Evolutionary conservation across 1,140 invertebrate genomes (phyloP).

Genomic region (Sycobia sp.): DNA sequence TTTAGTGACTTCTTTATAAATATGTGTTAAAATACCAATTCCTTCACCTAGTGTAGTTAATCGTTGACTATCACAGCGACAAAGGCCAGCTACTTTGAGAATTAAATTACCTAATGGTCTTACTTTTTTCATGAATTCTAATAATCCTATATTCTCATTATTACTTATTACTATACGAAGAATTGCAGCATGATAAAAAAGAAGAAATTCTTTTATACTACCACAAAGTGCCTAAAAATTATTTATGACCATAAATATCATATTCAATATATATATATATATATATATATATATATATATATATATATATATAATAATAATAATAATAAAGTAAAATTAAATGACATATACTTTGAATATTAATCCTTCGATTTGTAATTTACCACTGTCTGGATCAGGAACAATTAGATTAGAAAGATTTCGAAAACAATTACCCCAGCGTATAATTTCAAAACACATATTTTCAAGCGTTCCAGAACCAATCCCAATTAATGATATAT

Average conservation of each 20-base stretch:
- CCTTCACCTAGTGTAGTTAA: conserved; percentile 55
- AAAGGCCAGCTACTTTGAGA: conserved; percentile 64
- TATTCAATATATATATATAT: too few relatives aligned
- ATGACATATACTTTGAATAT: conserved; percentile 58
- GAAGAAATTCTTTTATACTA: conserved; percentile 62
- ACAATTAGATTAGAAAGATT: conserved; percentile 42
- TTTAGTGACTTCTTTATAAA: conserved; percentile 66
- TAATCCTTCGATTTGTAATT: conserved; percentile 48
- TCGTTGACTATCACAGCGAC: conserved; percentile 57
- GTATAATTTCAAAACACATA: conserved; percentile 43
- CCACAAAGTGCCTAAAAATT: conserved; percentile 62
- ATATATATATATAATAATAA: too few relatives aligned
- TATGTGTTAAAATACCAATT: conserved; percentile 64
- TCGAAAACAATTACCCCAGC: conserved; percentile 56
- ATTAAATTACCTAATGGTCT: conserved; percentile 63
- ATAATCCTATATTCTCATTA: conserved; percentile 55
- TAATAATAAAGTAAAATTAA: too few relatives aligned
- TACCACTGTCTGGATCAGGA: conserved; percentile 38
- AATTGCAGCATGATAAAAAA: conserved; percentile 63
- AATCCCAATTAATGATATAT: conserved; percentile 45
- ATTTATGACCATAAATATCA: too few relatives aligned
- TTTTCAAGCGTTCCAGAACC: conserved; percentile 45
- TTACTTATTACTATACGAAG: conserved; percentile 57
- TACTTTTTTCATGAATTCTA: conserved; percentile 60
- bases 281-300: too few relatives aligned